Evolutionary conservation across 1,140 invertebrate genomes (phyloP).

Genomic region (Bombus pyrosoma): DNA sequence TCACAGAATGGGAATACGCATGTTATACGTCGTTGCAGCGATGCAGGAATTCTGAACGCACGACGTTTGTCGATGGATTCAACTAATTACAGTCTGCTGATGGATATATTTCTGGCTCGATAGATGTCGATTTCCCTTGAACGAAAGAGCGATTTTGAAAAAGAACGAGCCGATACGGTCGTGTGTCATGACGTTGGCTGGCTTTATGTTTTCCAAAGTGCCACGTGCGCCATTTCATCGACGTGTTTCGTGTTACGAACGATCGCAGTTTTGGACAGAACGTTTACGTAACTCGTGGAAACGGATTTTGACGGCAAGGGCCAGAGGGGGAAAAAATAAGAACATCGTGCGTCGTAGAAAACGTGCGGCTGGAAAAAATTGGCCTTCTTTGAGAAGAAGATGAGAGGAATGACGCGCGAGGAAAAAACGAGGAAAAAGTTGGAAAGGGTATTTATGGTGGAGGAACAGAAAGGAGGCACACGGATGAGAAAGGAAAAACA

Average conservation of each 20-base stretch:
- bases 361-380: background rate
- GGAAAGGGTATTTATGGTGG: too few species aligned
- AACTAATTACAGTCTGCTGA: too few species aligned
- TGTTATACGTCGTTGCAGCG: too few species aligned
- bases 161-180: background rate
- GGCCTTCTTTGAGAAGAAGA: too few species aligned
- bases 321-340: fast-evolving
- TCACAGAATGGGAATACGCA: too few species aligned
- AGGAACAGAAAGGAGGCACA: too few species aligned
- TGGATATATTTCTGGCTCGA: too few species aligned
- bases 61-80: too few species aligned
- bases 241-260: background rate
- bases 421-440: background rate
- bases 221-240: background rate
- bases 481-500: background rate
- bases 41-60: too few species aligned
- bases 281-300: background rate
- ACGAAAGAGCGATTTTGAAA: background rate
- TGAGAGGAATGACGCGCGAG: background rate
- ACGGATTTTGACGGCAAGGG: background rate
- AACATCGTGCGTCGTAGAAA: background rate
- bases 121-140: background rate
- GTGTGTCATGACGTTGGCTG: background rate
- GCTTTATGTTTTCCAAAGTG: background rate
- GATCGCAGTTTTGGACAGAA: background rate